phyloP scores from a whole-genome alignment of 1,140 invertebrate species.

The Pogonognathellus flavescens region DNA sequence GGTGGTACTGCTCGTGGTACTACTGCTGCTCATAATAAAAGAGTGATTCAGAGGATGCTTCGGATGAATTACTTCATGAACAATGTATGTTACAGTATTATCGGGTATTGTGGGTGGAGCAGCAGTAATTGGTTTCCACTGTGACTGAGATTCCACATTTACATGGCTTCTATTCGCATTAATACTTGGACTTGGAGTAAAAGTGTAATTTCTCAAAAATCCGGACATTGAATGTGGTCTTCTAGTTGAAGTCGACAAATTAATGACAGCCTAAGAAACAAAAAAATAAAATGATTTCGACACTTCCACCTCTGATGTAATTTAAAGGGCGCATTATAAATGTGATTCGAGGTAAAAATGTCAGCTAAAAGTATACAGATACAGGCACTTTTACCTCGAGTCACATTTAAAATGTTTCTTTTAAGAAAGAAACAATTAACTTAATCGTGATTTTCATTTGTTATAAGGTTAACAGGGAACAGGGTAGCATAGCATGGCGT shows the following conservation, averaged over 20 bases:
- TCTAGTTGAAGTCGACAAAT: neutral
- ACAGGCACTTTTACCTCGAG: too few relatives aligned
- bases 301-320: too few relatives aligned
- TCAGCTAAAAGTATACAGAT: too few relatives aligned
- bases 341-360: too few relatives aligned
- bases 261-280: neutral
- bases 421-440: too few relatives aligned
- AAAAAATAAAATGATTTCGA: too few relatives aligned
- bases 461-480: too few relatives aligned
- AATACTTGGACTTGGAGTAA: neutral
- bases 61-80: constrained; percentile 1
- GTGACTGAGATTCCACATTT: neutral
- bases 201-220: neutral
- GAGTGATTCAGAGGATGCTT: neutral
- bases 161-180: neutral
- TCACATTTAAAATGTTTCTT: too few relatives aligned
- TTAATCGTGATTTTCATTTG: neutral
- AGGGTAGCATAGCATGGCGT: too few relatives aligned
- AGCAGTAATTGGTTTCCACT: neutral
- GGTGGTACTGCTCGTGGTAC: neutral
- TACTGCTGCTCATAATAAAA: too few relatives aligned
- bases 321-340: too few relatives aligned
- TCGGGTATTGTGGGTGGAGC: neutral
- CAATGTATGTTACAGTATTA: constrained; percentile 11
- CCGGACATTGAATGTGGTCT: neutral